Base-by-base conservation (phyloP, 2,113 vertebrate species). In the Zapus hudsonius region DNA sequence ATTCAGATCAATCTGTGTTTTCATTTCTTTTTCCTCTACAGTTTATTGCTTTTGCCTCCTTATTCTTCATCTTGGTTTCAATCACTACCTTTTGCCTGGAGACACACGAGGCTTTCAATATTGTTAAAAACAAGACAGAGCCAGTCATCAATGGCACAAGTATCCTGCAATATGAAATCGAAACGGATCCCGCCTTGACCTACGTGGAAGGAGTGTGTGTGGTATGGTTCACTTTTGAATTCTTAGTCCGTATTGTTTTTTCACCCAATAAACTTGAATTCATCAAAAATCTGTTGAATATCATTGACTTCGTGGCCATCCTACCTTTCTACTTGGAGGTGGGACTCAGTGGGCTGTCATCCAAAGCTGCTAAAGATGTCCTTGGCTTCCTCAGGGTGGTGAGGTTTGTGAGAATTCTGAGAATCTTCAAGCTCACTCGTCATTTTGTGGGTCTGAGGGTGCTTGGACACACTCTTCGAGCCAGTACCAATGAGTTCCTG, bases 81-180 rank as follows among this genome's bases (percentile, higher is more conserved):
- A 99, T 99, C 98, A 99, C 99, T 92, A 99, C 99, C 90, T 99
- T 99, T 98, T 99, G 99, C 97, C 97, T 99, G 98, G 99, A 99
- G 98, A 99, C 99, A 0, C 99, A 99, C 0, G 99, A 99, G 97
- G 99, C 99, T 95, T 99, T 99, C 98, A 99, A 99, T 97, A 99
- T 98, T 80, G 98, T 99, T 96, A 99, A 99, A 98, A 99, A 99
- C 98, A 99, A 99, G 98, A 99, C 99, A 1, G 99, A 99, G 27
- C 95, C 96, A 5, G 94, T 98, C 5, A 81, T 98, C 93, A 99
- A 99, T 0, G 98, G 98, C 96, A 97, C 97, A 11, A 99, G 99
- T 7, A 98, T 98, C 95, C 98, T 98, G 3, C 98, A 99, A 92
- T 99, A 99, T 80, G 99, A 99, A 98, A 99, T 99, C 3, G 99